phyloP scores from a whole-genome alignment of 2,888 invertebrate species.

The Tineola bisselliella region DNA sequence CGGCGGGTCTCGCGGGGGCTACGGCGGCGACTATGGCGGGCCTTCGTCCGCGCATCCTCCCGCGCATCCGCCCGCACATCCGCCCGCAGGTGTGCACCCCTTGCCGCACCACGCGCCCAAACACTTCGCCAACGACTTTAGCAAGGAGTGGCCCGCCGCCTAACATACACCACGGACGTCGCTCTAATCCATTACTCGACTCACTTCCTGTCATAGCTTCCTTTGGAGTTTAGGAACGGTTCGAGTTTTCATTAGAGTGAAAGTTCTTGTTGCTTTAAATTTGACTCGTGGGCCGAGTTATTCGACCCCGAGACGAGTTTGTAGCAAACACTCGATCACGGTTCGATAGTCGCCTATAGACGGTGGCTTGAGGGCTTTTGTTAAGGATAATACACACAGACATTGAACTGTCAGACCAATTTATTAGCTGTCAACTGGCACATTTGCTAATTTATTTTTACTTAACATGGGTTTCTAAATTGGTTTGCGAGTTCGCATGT shows the following conservation, averaged over 20 bases:
- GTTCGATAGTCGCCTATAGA: neutral
- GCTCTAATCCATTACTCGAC: neutral
- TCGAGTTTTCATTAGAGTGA: neutral
- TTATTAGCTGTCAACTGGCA: neutral
- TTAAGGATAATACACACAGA: neutral
- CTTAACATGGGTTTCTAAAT: neutral
- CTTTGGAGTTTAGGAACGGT: neutral
- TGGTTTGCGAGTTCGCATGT: neutral
- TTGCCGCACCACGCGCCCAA: conserved; percentile 67
- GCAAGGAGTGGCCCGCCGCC: conserved; percentile 68
- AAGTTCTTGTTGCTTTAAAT: neutral
- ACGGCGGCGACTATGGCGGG: conserved; percentile 30
- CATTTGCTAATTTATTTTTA: no score
- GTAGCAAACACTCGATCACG: neutral
- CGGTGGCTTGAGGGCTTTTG: neutral
- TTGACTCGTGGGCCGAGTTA: neutral
- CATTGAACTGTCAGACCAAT: neutral
- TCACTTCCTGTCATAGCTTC: neutral
- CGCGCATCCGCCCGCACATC: conserved; percentile 28
- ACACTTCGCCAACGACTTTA: conserved; percentile 63
- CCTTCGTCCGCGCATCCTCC: conserved; percentile 29
- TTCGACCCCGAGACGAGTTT: neutral
- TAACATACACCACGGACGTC: conserved; percentile 24
- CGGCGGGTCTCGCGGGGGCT: conserved; percentile 49
- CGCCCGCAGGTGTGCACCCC: conserved; percentile 61